Evolutionary conservation across 2,113 vertebrate species (phyloP).

Genomic region (Nibea albiflora): DNA sequence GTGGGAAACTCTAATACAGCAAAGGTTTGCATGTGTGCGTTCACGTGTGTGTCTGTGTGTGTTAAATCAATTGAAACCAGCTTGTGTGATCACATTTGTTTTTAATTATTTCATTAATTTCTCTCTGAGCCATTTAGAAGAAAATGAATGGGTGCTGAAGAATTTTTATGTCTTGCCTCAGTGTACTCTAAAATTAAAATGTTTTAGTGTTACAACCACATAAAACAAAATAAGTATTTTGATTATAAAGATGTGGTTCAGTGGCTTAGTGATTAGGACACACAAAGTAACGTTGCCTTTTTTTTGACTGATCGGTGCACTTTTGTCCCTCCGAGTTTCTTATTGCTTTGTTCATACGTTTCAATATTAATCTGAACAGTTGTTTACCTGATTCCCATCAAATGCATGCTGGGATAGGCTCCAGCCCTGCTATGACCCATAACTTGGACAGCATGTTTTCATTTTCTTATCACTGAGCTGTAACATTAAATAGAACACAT

Average conservation of each 20-base stretch:
- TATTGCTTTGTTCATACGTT: neutral
- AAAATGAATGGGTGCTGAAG: slow-evolving; percentile 20
- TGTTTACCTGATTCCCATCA: slow-evolving; percentile 27
- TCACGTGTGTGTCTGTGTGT: neutral
- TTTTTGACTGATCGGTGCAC: neutral
- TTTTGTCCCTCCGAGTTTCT: neutral
- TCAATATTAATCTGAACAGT: neutral
- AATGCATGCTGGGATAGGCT: slow-evolving; percentile 35
- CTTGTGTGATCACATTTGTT: slow-evolving; percentile 31
- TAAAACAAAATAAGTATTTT: slow-evolving; percentile 18
- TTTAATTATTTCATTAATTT: slow-evolving; percentile 35
- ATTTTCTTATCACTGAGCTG: slow-evolving; percentile 50
- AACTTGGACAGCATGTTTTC: slow-evolving; percentile 38
- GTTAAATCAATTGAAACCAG: slow-evolving; percentile 10
- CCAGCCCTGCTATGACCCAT: slow-evolving; percentile 36
- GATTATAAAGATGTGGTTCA: slow-evolving; percentile 1
- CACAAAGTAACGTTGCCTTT: neutral
- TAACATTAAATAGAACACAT: slow-evolving; percentile 47
- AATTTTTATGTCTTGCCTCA: slow-evolving; percentile 23
- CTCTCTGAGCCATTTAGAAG: slow-evolving; percentile 2
- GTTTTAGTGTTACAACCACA: slow-evolving; percentile 35
- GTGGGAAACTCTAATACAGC: neutral
- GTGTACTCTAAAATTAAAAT: slow-evolving; percentile 35
- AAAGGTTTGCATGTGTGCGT: neutral
- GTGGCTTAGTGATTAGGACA: slow-evolving; percentile 20